These are phyloP conservation scores for Tenodera sinensis DNA, from an alignment of 2,888 invertebrate species.

Conservation along the genomic window DNA sequence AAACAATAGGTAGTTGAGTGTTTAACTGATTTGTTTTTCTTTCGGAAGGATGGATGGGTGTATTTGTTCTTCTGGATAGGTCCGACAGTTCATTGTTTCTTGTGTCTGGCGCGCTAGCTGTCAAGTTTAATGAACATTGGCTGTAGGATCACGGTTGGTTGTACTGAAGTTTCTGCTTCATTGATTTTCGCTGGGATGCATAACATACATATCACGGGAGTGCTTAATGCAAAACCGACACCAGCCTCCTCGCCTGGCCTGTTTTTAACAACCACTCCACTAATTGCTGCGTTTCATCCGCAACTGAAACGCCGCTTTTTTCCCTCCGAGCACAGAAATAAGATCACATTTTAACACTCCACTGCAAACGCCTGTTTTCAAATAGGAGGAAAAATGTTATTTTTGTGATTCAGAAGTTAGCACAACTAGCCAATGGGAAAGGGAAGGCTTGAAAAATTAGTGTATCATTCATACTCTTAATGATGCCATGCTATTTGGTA, in stretches of 20 bases:
- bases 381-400: background rate
- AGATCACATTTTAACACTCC: background rate
- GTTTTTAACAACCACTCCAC: background rate
- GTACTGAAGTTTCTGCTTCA: slow-evolving; percentile 7
- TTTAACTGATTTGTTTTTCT: too few relatives aligned
- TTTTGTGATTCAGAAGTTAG: background rate
- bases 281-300: background rate
- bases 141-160: background rate
- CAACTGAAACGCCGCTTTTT: background rate
- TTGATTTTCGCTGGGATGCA: slow-evolving; percentile 18
- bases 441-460: too few relatives aligned
- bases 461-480: background rate
- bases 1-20: too few relatives aligned
- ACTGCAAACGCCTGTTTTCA: background rate
- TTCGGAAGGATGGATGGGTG: too few relatives aligned
- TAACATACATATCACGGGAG: background rate
- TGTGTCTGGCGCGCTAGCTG: background rate
- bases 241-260: background rate
- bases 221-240: background rate
- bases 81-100: background rate
- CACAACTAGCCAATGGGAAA: background rate
- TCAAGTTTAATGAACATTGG: background rate
- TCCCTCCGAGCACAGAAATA: background rate
- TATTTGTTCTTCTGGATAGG: too few relatives aligned
- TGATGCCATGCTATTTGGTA: background rate